Evolutionary conservation across 2,888 invertebrate species (phyloP).

Genomic region (Helleia helle): DNA sequence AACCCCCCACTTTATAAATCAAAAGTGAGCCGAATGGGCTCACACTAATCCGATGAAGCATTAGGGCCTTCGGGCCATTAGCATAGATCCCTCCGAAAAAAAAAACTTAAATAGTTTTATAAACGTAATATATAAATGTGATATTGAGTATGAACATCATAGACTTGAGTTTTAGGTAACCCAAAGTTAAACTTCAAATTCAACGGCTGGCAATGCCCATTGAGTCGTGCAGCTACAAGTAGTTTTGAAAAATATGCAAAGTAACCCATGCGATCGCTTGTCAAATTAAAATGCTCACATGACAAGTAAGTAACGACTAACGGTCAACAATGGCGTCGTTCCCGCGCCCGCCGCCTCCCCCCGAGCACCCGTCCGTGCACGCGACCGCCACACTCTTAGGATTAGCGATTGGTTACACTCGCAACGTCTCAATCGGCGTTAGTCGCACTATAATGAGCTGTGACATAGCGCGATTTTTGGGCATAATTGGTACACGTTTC

Average conservation of each 20-base stretch:
- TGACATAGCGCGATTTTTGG: slow-evolving; percentile 6
- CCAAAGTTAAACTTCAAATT: too few relatives aligned
- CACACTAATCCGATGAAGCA: too few relatives aligned
- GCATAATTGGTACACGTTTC: background rate
- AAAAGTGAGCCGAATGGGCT: too few relatives aligned
- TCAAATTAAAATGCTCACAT: slow-evolving; percentile 6
- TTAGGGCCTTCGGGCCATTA: too few relatives aligned
- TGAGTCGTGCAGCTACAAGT: background rate
- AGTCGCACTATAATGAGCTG: slow-evolving; percentile 9
- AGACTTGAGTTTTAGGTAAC: too few relatives aligned
- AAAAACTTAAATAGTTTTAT: too few relatives aligned
- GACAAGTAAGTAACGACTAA: slow-evolving; percentile 5
- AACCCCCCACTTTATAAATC: too few relatives aligned
- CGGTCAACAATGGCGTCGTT: background rate
- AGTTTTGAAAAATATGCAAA: background rate
- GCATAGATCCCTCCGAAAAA: too few relatives aligned
- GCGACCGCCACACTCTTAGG: slow-evolving; percentile 42
- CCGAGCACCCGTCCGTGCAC: slow-evolving; percentile 26
- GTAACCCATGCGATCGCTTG: background rate
- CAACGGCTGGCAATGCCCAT: background rate
- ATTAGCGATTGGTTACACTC: slow-evolving; percentile 44
- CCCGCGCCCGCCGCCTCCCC: background rate
- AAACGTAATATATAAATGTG: too few relatives aligned
- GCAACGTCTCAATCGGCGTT: slow-evolving; percentile 43
- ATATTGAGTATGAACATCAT: too few relatives aligned